Percentiles rank a stretch among this genome's conserved stretches.
Conservation (phyloP, 2,113 vertebrate species). For the Sander lucioperca region DNA sequence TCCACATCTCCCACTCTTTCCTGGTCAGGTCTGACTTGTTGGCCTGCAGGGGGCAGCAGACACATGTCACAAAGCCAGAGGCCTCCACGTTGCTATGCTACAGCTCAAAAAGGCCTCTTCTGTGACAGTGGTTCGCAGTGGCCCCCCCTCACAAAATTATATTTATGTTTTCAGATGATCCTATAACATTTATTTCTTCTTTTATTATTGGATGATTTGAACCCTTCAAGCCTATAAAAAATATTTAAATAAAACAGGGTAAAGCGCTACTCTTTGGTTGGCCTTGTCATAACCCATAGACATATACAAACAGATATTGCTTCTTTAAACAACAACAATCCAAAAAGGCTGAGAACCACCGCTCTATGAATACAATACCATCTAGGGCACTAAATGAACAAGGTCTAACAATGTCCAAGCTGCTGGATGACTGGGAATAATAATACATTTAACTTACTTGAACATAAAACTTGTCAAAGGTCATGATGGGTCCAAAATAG, state of each 20-base stretch:
- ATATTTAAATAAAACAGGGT: neutral
- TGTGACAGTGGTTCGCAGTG: neutral
- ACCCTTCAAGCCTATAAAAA: neutral
- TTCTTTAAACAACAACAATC: neutral
- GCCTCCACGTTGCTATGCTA: neutral
- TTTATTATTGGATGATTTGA: neutral
- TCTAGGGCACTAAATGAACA: no score
- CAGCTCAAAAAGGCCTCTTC: neutral
- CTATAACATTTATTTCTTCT: neutral
- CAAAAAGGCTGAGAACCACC: neutral
- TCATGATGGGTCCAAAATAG: slow-evolving; percentile 98
- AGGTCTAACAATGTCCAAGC: neutral
- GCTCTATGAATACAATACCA: neutral
- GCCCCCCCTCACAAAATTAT: neutral
- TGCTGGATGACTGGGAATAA: neutral
- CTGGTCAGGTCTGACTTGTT: slow-evolving; percentile 85
- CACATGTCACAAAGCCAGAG: slow-evolving; percentile 5
- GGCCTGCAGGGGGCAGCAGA: slow-evolving; percentile 81
- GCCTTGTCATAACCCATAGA: neutral
- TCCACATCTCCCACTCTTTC: slow-evolving; percentile 90
- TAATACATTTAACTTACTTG: slow-evolving; percentile 84
- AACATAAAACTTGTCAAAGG: slow-evolving; percentile 91
- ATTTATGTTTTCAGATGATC: neutral
- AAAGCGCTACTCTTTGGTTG: neutral
- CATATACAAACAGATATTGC: neutral